Percentiles rank a stretch among this genome's conserved stretches.
These are phyloP conservation scores for Tridacna gigas DNA, from an alignment of 2,888 invertebrate species.

Conservation along the genomic window DNA sequence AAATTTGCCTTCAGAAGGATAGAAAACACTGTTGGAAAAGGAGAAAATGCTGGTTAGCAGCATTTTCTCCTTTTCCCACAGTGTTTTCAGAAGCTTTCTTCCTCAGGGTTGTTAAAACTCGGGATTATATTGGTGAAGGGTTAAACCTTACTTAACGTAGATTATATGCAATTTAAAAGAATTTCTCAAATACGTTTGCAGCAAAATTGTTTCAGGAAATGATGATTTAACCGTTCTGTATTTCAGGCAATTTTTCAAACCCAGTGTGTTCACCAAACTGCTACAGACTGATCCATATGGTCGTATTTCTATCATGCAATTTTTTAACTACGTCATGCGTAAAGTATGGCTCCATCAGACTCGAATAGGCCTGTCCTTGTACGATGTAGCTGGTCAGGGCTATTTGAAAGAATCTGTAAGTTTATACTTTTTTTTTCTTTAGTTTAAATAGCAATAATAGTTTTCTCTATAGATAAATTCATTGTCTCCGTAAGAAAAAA, in stretches of 20 bases:
- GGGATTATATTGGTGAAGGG: no score
- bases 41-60: no score
- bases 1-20: no score
- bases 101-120: no score
- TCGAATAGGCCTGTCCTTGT: slow-evolving; percentile 95
- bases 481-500: no score
- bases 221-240: not conserved
- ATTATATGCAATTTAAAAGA: no score
- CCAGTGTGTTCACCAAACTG: slow-evolving; percentile 94
- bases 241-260: slow-evolving; percentile 91
- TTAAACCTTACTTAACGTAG: no score
- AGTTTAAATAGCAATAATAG: no score
- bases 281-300: slow-evolving; percentile 94
- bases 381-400: slow-evolving; percentile 96
- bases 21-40: no score
- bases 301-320: slow-evolving; percentile 93
- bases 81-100: no score
- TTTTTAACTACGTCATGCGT: slow-evolving; percentile 97
- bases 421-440: slow-evolving; percentile 19
- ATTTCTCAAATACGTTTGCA: not conserved
- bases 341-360: slow-evolving; percentile 98
- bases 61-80: no score
- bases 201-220: not conserved
- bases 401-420: slow-evolving; percentile 92
- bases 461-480: no score